phyloP scores from a whole-genome alignment of 2,888 invertebrate species.

The Alviniconcha strummeri region DNA sequence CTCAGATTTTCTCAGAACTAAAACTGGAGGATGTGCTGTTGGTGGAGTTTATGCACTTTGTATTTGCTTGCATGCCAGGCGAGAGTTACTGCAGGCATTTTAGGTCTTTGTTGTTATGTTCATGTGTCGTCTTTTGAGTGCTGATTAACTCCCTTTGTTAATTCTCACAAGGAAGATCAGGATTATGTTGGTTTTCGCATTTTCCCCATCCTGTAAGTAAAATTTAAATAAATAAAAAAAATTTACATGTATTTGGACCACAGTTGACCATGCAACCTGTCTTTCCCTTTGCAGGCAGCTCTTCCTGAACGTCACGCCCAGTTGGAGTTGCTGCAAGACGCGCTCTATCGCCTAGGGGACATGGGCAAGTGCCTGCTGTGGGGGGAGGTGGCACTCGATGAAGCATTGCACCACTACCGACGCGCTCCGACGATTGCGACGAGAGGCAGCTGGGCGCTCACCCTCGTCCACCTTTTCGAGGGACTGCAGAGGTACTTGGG shows the following conservation, averaged over 20 bases:
- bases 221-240: neutral
- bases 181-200: no score
- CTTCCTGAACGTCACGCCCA: constrained; percentile 76
- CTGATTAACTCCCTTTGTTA: no score
- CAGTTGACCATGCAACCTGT: no score
- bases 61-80: no score
- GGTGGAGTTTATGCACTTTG: no score
- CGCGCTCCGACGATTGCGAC: constrained; percentile 44
- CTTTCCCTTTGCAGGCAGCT: neutral
- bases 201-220: neutral
- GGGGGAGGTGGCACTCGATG: constrained; percentile 85
- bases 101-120: no score
- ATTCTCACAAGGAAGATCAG: no score
- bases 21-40: no score
- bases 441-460: constrained; percentile 75
- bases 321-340: constrained; percentile 79
- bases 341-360: constrained; percentile 77
- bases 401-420: constrained; percentile 80
- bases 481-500: constrained; percentile 55
- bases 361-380: constrained; percentile 76
- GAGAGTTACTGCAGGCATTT: no score
- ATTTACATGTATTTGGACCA: neutral
- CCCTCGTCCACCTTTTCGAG: constrained; percentile 75
- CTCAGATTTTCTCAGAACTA: no score
- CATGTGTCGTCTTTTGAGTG: no score